Conservation (phyloP, 2,888 invertebrate genomes). For the Drosophila greeni region DNA sequence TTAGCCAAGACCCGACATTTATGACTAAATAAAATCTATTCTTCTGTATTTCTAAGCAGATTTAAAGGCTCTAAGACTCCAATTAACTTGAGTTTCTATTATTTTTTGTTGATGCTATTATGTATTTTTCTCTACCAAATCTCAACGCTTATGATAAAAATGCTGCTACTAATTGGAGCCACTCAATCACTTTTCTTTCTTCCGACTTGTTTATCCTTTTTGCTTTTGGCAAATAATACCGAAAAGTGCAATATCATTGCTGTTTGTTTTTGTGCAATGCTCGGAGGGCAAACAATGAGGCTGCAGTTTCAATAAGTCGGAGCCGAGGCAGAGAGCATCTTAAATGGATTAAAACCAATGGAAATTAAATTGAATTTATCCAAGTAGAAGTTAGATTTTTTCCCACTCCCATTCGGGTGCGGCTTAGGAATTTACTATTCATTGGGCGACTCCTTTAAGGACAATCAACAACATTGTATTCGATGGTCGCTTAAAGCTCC, state of each 20-base stretch:
- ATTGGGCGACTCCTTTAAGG: conserved; percentile 25
- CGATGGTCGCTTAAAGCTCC: conserved; percentile 17
- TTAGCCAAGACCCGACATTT: neutral
- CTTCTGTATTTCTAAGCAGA: neutral
- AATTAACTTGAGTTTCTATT: conserved; percentile 4
- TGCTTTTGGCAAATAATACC: conserved; percentile 52
- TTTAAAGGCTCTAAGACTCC: neutral
- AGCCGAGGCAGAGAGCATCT: conserved; percentile 3
- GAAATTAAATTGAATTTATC: conserved; percentile 37
- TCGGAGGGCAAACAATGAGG: conserved; percentile 54
- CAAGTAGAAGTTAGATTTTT: conserved; percentile 9
- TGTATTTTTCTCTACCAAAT: neutral
- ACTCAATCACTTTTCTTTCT: conserved; percentile 51
- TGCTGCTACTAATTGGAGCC: conserved; percentile 54
- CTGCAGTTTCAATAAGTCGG: conserved; percentile 49
- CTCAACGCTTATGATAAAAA: conserved; percentile 8
- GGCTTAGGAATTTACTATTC: conserved; percentile 25
- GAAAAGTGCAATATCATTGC: conserved; percentile 66
- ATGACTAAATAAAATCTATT: neutral
- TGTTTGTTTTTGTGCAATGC: conserved; percentile 55
- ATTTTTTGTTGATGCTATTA: neutral
- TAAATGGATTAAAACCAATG: conserved; percentile 45
- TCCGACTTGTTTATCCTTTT: conserved; percentile 39
- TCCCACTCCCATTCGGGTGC: neutral
- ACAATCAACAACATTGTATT: conserved; percentile 36